phyloP scores from a whole-genome alignment of 2,888 invertebrate species.

The Drosophila melanocephala region DNA sequence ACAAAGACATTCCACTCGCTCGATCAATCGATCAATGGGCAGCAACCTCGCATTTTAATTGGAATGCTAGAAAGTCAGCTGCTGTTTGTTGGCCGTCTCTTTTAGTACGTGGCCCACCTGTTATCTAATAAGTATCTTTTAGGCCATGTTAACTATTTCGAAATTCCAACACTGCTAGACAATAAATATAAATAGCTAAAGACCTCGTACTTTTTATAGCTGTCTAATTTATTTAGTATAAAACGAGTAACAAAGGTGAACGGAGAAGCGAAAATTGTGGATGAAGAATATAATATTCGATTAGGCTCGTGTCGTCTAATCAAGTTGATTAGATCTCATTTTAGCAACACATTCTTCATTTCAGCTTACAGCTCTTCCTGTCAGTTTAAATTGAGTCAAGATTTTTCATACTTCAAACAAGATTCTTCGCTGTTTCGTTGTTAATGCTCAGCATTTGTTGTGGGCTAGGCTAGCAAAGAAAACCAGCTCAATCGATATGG shows the following conservation, averaged over 20 bases:
- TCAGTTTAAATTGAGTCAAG: not conserved
- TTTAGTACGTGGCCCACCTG: not conserved
- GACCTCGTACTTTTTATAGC: slow-evolving; percentile 6
- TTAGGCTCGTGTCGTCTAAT: not conserved
- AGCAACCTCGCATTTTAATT: slow-evolving; percentile 29
- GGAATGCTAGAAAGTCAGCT: slow-evolving; percentile 9
- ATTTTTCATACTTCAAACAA: not conserved
- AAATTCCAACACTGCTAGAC: slow-evolving; percentile 37
- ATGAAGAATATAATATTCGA: not conserved
- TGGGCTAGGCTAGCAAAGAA: not conserved
- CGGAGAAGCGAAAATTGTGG: not conserved
- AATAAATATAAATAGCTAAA: slow-evolving; percentile 49
- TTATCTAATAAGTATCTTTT: slow-evolving; percentile 24
- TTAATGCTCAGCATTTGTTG: slow-evolving; percentile 2
- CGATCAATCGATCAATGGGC: slow-evolving; percentile 34
- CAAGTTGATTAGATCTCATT: slow-evolving; percentile 1
- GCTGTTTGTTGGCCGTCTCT: not conserved
- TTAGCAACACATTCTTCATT: not conserved
- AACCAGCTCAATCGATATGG: slow-evolving; percentile 30
- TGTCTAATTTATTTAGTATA: slow-evolving; percentile 18
- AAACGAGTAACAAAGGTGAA: not conserved
- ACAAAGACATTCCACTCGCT: slow-evolving; percentile 30
- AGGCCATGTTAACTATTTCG: slow-evolving; percentile 37
- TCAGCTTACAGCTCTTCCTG: not conserved
- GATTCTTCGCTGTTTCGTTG: not conserved